A percentile compares a stretch with the other conserved stretches of the same genome.
Evolutionary conservation across 2,113 vertebrate species (phyloP).

Genomic region (Philantomba maxwellii): DNA sequence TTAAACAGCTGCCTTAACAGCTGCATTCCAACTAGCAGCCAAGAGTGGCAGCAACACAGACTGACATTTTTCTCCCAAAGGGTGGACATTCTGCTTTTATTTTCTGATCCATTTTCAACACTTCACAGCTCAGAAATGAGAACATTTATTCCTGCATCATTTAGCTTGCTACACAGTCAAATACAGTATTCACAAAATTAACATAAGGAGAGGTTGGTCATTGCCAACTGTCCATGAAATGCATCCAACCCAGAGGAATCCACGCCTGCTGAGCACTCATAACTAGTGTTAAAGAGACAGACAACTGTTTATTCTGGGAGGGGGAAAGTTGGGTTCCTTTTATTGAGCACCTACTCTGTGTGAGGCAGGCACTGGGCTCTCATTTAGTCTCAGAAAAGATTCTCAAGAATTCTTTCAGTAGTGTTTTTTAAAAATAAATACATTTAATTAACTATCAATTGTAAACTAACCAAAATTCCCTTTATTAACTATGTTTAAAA

Average conservation of each 20-base stretch:
- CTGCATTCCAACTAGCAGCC: conserved; percentile 29
- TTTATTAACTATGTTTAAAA: background rate
- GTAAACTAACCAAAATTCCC: background rate
- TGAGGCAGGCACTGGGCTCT: background rate
- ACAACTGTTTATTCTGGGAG: background rate
- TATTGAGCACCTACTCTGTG: background rate
- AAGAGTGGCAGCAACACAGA: background rate
- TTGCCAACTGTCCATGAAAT: background rate
- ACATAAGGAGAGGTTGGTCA: background rate
- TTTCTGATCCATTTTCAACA: conserved; percentile 25
- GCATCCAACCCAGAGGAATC: background rate
- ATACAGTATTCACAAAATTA: conserved; percentile 11
- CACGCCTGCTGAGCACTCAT: too few relatives aligned
- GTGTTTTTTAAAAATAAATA: background rate
- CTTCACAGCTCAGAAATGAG: conserved; percentile 33
- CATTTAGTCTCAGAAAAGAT: background rate
- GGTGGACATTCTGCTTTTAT: background rate
- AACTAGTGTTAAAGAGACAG: background rate
- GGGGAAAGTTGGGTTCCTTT: background rate
- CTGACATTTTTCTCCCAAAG: background rate
- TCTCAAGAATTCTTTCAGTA: background rate
- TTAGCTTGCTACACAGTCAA: background rate
- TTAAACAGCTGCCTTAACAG: conserved; percentile 54
- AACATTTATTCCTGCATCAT: conserved; percentile 26
- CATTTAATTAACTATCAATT: background rate